These are phyloP conservation scores for Drosophila pegasa DNA, from an alignment of 2,888 invertebrate species.

Conservation along the genomic window DNA sequence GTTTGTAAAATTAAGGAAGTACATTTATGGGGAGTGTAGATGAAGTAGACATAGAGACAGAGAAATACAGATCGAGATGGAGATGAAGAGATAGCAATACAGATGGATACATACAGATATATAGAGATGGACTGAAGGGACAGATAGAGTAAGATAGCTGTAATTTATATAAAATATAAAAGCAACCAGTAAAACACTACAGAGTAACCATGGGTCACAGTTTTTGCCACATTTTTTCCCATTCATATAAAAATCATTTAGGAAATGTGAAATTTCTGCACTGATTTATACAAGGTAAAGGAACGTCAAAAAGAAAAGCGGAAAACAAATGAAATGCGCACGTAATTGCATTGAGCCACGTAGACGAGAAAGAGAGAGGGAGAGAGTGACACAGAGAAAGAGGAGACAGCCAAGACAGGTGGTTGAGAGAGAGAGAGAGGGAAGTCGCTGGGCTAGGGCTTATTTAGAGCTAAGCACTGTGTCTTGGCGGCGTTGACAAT, in stretches of 20 bases:
- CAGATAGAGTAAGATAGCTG: too few species aligned
- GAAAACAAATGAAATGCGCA: conserved; percentile 61
- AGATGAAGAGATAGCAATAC: neutral
- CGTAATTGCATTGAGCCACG: conserved; percentile 80
- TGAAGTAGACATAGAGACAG: neutral
- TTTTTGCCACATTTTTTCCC: neutral
- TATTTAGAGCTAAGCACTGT: neutral
- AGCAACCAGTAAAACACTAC: neutral
- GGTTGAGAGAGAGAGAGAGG: neutral
- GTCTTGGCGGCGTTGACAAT: conserved; percentile 53
- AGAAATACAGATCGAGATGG: neutral
- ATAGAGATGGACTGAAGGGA: neutral
- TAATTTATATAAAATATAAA: neutral
- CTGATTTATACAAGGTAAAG: conserved; percentile 50
- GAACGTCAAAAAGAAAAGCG: conserved; percentile 28
- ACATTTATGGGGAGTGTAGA: neutral
- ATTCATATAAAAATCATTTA: conserved; percentile 61
- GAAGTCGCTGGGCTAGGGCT: neutral
- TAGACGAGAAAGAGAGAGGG: conserved; percentile 33
- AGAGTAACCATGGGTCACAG: neutral
- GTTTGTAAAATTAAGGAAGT: neutral
- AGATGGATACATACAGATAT: neutral
- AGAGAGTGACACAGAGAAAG: neutral
- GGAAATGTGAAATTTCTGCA: conserved; percentile 56
- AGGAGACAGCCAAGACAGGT: neutral